Conservation (phyloP, 2,797 vertebrate genomes). For the Ctenosaura bakeri region DNA sequence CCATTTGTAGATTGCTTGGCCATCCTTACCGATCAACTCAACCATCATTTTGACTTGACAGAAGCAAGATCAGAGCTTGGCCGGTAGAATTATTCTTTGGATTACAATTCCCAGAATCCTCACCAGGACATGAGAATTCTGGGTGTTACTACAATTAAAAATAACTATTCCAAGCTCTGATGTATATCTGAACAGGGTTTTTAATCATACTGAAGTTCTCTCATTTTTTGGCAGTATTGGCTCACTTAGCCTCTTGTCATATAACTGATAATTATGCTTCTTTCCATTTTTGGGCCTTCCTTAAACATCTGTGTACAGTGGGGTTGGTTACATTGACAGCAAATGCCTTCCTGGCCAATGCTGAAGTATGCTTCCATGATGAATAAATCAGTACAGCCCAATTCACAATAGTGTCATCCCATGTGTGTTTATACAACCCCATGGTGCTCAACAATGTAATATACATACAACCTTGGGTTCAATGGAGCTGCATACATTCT, state of each 20-base stretch:
- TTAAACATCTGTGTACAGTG: constrained; percentile 4
- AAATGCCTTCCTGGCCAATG: not conserved
- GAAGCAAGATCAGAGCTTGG: no score
- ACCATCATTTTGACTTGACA: not conserved
- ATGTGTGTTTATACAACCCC: not conserved
- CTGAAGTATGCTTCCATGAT: not conserved
- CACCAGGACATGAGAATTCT: no score
- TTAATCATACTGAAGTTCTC: not conserved
- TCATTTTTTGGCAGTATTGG: not conserved
- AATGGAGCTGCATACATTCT: not conserved
- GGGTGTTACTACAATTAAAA: no score
- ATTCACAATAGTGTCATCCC: not conserved
- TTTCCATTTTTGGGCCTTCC: constrained; percentile 12
- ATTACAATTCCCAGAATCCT: no score
- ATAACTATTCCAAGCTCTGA: no score
- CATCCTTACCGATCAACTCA: not conserved
- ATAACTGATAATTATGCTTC: constrained; percentile 1
- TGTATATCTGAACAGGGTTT: not conserved
- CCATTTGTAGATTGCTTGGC: not conserved
- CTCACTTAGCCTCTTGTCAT: not conserved
- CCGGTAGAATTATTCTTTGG: no score
- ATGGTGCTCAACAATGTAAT: not conserved
- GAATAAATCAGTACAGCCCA: not conserved
- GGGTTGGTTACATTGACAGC: not conserved
- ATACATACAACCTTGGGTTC: not conserved